Base-by-base conservation (phyloP, 2,113 vertebrate species). In the Tauraco erythrolophus region DNA sequence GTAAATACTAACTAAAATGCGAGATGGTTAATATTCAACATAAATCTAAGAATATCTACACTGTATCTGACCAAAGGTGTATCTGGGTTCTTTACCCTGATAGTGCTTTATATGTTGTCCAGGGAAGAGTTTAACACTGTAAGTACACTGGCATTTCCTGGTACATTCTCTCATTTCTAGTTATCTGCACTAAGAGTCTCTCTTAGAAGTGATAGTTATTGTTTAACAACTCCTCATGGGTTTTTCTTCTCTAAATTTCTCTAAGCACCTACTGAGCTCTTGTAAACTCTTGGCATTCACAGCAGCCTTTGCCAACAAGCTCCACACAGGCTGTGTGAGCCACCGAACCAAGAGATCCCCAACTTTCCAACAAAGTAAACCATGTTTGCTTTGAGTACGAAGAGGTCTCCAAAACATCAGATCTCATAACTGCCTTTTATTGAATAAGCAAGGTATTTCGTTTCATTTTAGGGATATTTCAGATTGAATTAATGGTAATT, bases 401-500 rank as follows among this genome's bases (percentile, higher is more conserved):
- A 83, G 33, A 74, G 18, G 31, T 65, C 70, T 85, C 35, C 39
- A 56, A 53, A 79, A 28, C 41, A 58, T 51, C 33, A 77, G 41
- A 64, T 79, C 39, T 76, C 53, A 22, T 12, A 41, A 41, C 4
- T 33, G 27, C 22, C n/a, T 61, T 88, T 68, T 60, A 57, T 56
- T 76, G 31, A 84, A 75, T 17, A 89, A 78, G 19, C 61, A 76
- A 71, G 6, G 39, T n/a, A 45, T 77, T 76, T 54, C 27, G 6
- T 61, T 85, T 77, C 54, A 74, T 58, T 92, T 79, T 33, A 85
- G 54, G 62, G 65, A 13, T 41, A 41, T 83, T 95, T 87, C 24
- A 31, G 28, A 76, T 53, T n/a, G 51, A 91, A 85, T 90, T 80
- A 72, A 24, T 48, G 58, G 27, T 72, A 92, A 88, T 88, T 93